These are phyloP conservation scores for Dipus sagitta DNA, from an alignment of 2,797 vertebrate genomes.

Conservation along the genomic window DNA sequence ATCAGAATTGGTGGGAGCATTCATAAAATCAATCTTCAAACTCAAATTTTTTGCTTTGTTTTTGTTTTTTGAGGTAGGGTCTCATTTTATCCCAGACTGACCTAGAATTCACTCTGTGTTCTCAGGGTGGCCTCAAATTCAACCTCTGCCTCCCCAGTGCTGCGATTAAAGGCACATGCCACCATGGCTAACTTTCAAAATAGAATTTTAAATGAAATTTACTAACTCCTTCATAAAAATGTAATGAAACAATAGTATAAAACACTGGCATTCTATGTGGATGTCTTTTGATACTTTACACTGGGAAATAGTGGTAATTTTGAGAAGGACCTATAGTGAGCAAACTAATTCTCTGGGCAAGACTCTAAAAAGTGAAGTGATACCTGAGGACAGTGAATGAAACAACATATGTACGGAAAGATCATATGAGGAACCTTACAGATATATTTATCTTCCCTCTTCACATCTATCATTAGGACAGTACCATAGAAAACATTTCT, in stretches of 20 bases:
- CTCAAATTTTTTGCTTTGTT: neutral
- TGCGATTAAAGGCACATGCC: too few species aligned
- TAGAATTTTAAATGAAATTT: conserved; percentile 74
- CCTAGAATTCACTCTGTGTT: too few species aligned
- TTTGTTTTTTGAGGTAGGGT: too few species aligned
- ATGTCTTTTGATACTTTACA: neutral
- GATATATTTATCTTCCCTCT: neutral
- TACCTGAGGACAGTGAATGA: neutral
- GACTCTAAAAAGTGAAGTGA: neutral
- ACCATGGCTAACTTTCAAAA: neutral
- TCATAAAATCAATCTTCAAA: neutral
- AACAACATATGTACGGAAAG: neutral
- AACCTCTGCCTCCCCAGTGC: too few species aligned
- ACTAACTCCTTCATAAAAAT: conserved; percentile 77
- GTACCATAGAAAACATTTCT: conserved; percentile 13
- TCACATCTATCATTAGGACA: neutral
- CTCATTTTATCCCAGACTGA: too few species aligned
- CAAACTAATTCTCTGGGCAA: neutral
- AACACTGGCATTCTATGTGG: conserved; percentile 75
- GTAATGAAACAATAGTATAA: conserved; percentile 67
- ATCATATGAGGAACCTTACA: neutral
- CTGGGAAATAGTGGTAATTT: neutral
- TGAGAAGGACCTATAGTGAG: conserved; percentile 19
- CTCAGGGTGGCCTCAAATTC: too few species aligned
- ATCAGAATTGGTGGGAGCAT: neutral